These are phyloP conservation scores for Ceyx melanurus DNA, from an alignment of 2,113 vertebrate genomes.

Conservation along the genomic window DNA sequence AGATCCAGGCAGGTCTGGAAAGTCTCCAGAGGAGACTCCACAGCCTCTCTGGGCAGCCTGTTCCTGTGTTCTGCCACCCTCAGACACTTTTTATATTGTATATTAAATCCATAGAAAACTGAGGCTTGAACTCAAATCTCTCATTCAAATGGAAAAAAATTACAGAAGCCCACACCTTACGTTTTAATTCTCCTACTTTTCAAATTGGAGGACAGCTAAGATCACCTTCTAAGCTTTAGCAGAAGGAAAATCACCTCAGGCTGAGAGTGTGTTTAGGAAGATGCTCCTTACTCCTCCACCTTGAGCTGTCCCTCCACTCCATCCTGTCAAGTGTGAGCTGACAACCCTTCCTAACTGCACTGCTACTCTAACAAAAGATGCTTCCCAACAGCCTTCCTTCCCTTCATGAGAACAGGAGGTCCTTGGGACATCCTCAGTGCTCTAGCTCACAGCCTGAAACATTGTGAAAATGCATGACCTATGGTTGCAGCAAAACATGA, in stretches of 20 bases:
- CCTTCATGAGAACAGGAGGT: not conserved
- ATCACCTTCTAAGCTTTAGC: not conserved
- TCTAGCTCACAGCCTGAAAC: not conserved
- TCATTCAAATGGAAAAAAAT: not conserved
- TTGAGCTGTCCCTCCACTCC: not conserved
- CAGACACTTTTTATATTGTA: not conserved
- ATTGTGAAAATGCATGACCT: fast-evolving
- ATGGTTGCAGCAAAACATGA: not conserved
- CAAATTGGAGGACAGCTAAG: not conserved
- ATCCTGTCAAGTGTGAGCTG: not conserved
- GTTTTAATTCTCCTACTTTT: not conserved
- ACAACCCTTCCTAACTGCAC: not conserved
- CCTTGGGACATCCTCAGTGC: not conserved
- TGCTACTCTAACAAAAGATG: fast-evolving
- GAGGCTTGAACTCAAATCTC: not conserved
- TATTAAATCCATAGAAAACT: not conserved
- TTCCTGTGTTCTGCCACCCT: too few relatives aligned
- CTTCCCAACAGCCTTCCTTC: not conserved
- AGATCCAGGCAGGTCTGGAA: too few relatives aligned
- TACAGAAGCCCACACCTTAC: not conserved
- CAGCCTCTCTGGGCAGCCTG: too few relatives aligned
- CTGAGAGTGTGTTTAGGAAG: not conserved
- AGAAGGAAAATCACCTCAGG: not conserved
- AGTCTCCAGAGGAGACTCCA: too few relatives aligned
- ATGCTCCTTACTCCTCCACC: not conserved